A percentile compares a stretch with the other conserved stretches of the same genome.
These are phyloP conservation scores for Amiota mariae DNA, from an alignment of 2,888 invertebrate species.

Conservation along the genomic window DNA sequence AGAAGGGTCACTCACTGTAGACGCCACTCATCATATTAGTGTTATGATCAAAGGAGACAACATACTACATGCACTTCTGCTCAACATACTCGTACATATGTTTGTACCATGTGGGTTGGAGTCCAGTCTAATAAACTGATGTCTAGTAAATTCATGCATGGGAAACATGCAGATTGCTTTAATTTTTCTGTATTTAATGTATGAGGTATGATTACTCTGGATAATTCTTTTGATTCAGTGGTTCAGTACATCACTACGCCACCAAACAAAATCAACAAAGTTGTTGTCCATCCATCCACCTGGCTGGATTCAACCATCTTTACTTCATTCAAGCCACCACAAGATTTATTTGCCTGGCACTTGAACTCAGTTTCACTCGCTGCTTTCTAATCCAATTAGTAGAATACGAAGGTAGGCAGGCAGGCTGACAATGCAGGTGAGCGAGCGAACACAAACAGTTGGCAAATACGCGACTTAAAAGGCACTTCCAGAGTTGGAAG, in stretches of 20 bases:
- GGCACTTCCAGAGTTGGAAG: no score
- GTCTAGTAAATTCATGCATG: no score
- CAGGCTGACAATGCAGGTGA: background rate
- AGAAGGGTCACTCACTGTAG: background rate
- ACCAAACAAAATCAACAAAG: background rate
- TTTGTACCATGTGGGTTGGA: no score
- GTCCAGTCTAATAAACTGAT: no score
- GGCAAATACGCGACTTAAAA: background rate
- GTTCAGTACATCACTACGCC: no score
- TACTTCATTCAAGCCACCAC: background rate
- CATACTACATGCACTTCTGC: no score
- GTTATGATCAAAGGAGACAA: conserved; percentile 17
- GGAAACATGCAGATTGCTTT: no score
- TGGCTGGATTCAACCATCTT: background rate
- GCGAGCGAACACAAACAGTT: background rate
- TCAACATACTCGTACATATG: no score
- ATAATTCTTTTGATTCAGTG: no score
- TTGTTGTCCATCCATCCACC: background rate
- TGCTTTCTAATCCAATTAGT: conserved; percentile 21
- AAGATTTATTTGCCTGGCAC: conserved; percentile 14
- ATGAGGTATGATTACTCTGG: no score
- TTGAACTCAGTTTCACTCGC: background rate
- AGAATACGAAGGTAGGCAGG: conserved; percentile 4
- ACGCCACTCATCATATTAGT: background rate
- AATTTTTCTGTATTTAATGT: no score